phyloP scores from a whole-genome alignment of 2,113 vertebrate genomes.

The Corythoichthys intestinalis region DNA sequence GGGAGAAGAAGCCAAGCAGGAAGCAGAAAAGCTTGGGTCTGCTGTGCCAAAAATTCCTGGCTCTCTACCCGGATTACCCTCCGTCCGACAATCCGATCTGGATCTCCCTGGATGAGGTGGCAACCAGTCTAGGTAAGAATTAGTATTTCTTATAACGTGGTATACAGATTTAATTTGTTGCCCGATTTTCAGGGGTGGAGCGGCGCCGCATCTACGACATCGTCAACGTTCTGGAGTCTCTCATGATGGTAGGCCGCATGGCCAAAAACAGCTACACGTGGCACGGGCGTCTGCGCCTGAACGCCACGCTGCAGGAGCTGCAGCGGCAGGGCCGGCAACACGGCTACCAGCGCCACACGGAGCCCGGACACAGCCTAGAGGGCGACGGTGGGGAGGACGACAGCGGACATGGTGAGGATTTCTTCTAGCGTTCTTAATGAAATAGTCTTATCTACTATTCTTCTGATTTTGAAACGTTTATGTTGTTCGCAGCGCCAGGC shows the following conservation, averaged over 20 bases:
- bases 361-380: slow-evolving; percentile 50
- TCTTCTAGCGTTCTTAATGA: too few species aligned
- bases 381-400: slow-evolving; percentile 61
- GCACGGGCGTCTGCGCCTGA: slow-evolving; percentile 81
- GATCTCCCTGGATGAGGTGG: slow-evolving; percentile 93
- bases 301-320: slow-evolving; percentile 78
- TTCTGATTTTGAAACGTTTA: not conserved
- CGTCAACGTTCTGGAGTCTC: slow-evolving; percentile 88
- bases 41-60: slow-evolving; percentile 91
- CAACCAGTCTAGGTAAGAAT: slow-evolving; percentile 82
- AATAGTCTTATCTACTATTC: not conserved
- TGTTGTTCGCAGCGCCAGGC: slow-evolving; percentile 66
- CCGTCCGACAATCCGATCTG: slow-evolving; percentile 78
- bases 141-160: not conserved
- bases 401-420: slow-evolving; percentile 70
- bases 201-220: slow-evolving; percentile 93
- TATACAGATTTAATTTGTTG: not conserved
- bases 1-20: slow-evolving; percentile 87
- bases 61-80: slow-evolving; percentile 88
- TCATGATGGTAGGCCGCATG: slow-evolving; percentile 85
- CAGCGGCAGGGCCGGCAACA: slow-evolving; percentile 79
- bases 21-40: slow-evolving; percentile 95
- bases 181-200: slow-evolving; percentile 78
- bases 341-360: slow-evolving; percentile 83
- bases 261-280: slow-evolving; percentile 95